phyloP scores from a whole-genome alignment of 2,797 vertebrate species.

The Bovichtus diacanthus region DNA sequence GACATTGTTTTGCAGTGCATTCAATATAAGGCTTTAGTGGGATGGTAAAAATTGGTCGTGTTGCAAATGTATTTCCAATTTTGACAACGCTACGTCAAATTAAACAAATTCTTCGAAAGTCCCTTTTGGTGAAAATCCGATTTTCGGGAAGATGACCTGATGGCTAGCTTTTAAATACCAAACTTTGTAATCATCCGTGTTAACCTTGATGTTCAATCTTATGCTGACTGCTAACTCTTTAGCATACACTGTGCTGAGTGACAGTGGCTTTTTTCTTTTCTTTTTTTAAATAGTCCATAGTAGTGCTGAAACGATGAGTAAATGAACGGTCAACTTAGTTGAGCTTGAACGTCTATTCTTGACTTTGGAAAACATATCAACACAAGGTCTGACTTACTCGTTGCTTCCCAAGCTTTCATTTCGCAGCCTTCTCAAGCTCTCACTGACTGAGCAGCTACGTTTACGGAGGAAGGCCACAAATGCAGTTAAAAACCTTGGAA shows the following conservation, averaged over 20 bases:
- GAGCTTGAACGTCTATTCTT: not conserved
- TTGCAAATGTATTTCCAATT: constrained; percentile 9
- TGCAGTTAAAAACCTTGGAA: not conserved
- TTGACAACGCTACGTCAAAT: not conserved
- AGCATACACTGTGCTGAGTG: not conserved
- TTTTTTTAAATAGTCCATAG: not conserved
- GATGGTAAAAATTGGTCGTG: not conserved
- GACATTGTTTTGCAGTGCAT: not conserved
- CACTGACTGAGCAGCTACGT: not conserved
- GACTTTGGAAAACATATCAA: not conserved
- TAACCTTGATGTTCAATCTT: not conserved
- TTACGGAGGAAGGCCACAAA: not conserved
- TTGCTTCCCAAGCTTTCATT: not conserved
- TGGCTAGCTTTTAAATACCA: not conserved
- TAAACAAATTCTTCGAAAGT: not conserved
- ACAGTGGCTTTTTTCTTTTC: not conserved
- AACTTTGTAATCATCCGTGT: not conserved
- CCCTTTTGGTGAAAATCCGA: not conserved
- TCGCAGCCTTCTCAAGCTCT: not conserved
- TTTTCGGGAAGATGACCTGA: not conserved
- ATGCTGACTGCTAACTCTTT: not conserved
- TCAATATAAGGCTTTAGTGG: not conserved
- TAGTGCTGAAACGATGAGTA: no score
- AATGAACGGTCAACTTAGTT: not conserved
- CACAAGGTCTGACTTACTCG: not conserved